Percentiles rank a stretch among this genome's conserved stretches.
Conservation (phyloP, 2,113 vertebrate species). For the Misgurnus mizolepis region DNA sequence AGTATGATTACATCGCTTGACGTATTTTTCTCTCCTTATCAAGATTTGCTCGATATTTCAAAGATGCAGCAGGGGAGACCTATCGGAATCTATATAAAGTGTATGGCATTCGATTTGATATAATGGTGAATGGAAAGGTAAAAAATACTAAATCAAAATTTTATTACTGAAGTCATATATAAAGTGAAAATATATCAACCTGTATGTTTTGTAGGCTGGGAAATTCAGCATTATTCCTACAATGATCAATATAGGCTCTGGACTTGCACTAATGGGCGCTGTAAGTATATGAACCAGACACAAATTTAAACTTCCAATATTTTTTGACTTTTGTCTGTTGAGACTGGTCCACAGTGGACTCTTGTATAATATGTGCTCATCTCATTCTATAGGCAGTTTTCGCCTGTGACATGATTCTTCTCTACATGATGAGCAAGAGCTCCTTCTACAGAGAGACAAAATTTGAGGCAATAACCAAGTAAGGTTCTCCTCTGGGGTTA, state of each 20-base stretch:
- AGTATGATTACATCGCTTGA: background rate
- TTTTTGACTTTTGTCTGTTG: background rate
- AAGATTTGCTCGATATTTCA: conserved; percentile 91
- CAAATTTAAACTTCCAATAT: background rate
- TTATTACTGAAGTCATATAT: background rate
- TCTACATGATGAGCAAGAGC: conserved; percentile 94
- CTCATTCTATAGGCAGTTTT: conserved; percentile 84
- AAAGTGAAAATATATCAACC: background rate
- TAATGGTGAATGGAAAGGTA: conserved; percentile 93
- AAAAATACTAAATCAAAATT: background rate
- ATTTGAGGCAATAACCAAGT: conserved; percentile 78
- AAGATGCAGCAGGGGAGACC: conserved; percentile 74
- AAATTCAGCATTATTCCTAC: conserved; percentile 95
- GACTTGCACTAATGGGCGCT: conserved; percentile 86
- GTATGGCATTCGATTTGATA: conserved; percentile 94
- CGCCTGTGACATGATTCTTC: conserved; percentile 89
- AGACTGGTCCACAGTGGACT: background rate
- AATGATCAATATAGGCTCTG: conserved; percentile 88
- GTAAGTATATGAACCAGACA: conserved; percentile 77
- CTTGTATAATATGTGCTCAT: conserved; percentile 6
- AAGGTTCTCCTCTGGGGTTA: background rate
- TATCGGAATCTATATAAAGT: conserved; percentile 89
- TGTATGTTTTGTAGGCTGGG: conserved; percentile 82
- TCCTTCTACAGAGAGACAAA: conserved; percentile 91
- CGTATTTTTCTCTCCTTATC: background rate